Percentiles rank a stretch among this genome's conserved stretches.
phyloP scores from a whole-genome alignment of 2,888 invertebrate genomes.

The Cheilosia vulpina region DNA sequence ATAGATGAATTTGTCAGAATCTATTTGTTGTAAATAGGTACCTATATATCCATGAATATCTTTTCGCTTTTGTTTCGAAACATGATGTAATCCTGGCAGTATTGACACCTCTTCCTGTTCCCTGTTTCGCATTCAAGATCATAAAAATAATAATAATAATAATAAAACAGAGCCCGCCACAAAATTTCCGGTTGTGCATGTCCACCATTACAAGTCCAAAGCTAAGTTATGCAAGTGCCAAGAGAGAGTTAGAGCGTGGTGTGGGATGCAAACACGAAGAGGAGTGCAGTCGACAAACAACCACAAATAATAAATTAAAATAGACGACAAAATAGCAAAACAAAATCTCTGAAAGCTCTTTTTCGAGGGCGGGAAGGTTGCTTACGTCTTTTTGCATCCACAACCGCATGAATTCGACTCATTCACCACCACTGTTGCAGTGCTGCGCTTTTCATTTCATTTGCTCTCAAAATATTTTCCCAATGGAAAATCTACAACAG shows the following conservation, averaged over 20 bases:
- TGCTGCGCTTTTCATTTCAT: slow-evolving; percentile 74
- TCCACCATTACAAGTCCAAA: slow-evolving; percentile 53
- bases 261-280: slow-evolving; percentile 50
- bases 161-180: background rate
- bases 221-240: slow-evolving; percentile 74
- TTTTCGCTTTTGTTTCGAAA: too few species aligned
- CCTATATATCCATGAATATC: too few species aligned
- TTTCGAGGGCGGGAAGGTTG: slow-evolving; percentile 69
- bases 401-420: slow-evolving; percentile 47
- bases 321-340: slow-evolving; percentile 59
- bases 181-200: slow-evolving; percentile 27
- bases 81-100: background rate
- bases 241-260: slow-evolving; percentile 71
- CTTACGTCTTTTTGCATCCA: slow-evolving; percentile 33
- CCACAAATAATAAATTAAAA: slow-evolving; percentile 59
- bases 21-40: too few species aligned
- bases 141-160: background rate
- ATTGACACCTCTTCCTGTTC: background rate
- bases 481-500: slow-evolving; percentile 25
- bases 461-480: slow-evolving; percentile 72
- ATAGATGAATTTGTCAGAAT: too few species aligned
- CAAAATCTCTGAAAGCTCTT: slow-evolving; percentile 34
- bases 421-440: slow-evolving; percentile 51
- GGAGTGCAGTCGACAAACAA: slow-evolving; percentile 33
- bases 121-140: slow-evolving; percentile 39